Evolutionary conservation across 2,888 invertebrate genomes (phyloP).

Genomic region (Gibbula magus): DNA sequence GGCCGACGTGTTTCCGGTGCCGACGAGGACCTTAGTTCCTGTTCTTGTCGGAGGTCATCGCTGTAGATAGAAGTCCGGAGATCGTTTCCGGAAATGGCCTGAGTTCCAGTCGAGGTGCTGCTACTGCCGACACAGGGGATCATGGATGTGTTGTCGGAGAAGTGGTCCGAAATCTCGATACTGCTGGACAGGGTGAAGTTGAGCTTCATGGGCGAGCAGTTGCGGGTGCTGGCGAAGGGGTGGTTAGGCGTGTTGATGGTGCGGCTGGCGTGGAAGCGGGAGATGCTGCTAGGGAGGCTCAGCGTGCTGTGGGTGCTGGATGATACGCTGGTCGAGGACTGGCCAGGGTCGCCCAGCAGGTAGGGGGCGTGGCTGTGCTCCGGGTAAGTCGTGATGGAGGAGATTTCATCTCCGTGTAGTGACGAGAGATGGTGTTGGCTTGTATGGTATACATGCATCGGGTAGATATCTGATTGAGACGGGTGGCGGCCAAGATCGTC

Average conservation of each 20-base stretch:
- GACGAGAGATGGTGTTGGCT: neutral
- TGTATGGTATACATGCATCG: neutral
- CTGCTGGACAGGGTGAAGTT: slow-evolving; percentile 45
- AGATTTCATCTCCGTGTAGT: slow-evolving; percentile 6
- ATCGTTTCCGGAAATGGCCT: slow-evolving; percentile 29
- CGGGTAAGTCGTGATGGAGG: slow-evolving; percentile 6
- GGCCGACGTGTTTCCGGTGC: slow-evolving; percentile 45
- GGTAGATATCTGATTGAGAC: neutral
- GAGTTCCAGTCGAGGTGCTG: slow-evolving; percentile 49
- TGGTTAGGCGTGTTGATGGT: slow-evolving; percentile 41
- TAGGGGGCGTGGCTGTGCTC: slow-evolving; percentile 21
- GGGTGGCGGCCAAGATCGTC: neutral
- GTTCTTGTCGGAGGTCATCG: slow-evolving; percentile 46
- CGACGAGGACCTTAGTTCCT: slow-evolving; percentile 46
- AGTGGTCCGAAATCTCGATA: slow-evolving; percentile 46
- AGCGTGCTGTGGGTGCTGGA: slow-evolving; percentile 43
- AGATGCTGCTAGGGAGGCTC: slow-evolving; percentile 60
- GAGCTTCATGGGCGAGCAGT: slow-evolving; percentile 39
- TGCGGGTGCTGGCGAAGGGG: slow-evolving; percentile 39
- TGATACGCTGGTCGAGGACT: slow-evolving; percentile 38
- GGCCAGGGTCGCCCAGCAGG: slow-evolving; percentile 33
- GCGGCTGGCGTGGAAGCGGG: slow-evolving; percentile 48
- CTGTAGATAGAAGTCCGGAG: slow-evolving; percentile 26
- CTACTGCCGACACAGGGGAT: slow-evolving; percentile 60
- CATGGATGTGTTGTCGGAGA: slow-evolving; percentile 60